Percentiles rank a stretch among this genome's conserved stretches.
These are phyloP conservation scores for Petrocephalus microphthalmus DNA, from an alignment of 2,113 vertebrate species.

Conservation along the genomic window DNA sequence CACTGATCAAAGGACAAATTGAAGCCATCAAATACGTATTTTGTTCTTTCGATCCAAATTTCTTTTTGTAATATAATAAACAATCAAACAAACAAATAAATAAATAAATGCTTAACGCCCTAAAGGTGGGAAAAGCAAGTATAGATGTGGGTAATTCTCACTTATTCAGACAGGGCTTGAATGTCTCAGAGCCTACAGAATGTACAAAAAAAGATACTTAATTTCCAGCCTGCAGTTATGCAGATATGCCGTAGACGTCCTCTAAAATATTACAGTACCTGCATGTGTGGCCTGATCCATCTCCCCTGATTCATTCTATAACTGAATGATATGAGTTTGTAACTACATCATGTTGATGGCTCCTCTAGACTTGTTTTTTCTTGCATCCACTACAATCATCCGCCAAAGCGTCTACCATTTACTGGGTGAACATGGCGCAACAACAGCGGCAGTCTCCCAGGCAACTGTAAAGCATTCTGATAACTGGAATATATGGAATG, in stretches of 20 bases:
- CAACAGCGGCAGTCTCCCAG: conserved; percentile 37
- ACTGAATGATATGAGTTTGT: not conserved
- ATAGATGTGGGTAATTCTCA: conserved; percentile 11
- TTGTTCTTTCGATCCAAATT: not conserved
- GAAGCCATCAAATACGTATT: not conserved
- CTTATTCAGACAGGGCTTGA: not conserved
- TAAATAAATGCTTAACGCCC: not conserved
- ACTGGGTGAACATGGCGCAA: conserved; percentile 35
- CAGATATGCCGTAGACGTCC: not conserved
- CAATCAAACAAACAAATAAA: not conserved
- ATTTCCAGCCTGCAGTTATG: not conserved
- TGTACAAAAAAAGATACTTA: not conserved
- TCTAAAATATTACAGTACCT: conserved; percentile 1
- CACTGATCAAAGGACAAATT: not conserved
- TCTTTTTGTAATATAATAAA: not conserved
- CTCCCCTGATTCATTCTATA: not conserved
- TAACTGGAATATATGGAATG: not conserved
- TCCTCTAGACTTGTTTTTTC: conserved; percentile 34
- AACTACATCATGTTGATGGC: conserved; percentile 6
- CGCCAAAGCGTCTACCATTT: conserved; percentile 23
- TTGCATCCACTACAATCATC: conserved; percentile 35
- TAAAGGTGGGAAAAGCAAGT: not conserved
- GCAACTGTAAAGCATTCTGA: not conserved
- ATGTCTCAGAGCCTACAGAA: conserved; percentile 22
- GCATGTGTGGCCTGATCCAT: conserved; percentile 4